Evolutionary conservation across 2,888 invertebrate genomes (phyloP), one percentile per base, ranked within the genome.

Genomic region (Lasioglossum zephyrum): DNA sequence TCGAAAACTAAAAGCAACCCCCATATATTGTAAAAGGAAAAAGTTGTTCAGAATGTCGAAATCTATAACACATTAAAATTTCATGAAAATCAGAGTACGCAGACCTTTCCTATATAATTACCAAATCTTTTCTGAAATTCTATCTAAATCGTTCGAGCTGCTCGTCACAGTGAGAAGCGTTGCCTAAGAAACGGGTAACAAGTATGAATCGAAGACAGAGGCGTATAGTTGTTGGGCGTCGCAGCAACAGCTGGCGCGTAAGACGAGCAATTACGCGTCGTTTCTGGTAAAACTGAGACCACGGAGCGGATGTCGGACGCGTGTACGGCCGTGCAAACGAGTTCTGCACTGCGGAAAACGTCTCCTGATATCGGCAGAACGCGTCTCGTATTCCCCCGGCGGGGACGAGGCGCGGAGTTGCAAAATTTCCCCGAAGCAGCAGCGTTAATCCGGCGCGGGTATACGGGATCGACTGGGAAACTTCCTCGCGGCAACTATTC

Each of bases 401-500:
- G 16, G 63, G 57, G 63, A 6, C 31, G 53, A 57, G 8, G 1
- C 31, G n/a, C n/a, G 18, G 41, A 57, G 73, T 41, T 49, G 39
- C 44, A 47, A 49, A 77, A 77, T 82, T 57, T 74, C 53, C 83
- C 4, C 1, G 63, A 39, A 36, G 69, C 36, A 36, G 69, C 53
- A 13, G 41, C 75, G 78, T 84, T 84, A 78, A 84, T 84, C 84
- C 72, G 16, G 36, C 18, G 16, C 44, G 39, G 66, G 63, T 63
- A 63, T 31, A 11, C 4, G 13, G 82, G 75, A 79, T 85, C 84
- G 79, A 79, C 31, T 31, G 72, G 57, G 66, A 44, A 85, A 84
- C 18, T 77, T 84, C 47, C 39, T 36, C 36, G n/a, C 72, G 74
- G 77, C 75, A 84, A 84, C 85, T 73, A 73, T 85, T 84, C 31